A percentile compares a stretch with the other conserved stretches of the same genome.
phyloP scores from a whole-genome alignment of 2,888 invertebrate species.

The Ephialtes manifestator region DNA sequence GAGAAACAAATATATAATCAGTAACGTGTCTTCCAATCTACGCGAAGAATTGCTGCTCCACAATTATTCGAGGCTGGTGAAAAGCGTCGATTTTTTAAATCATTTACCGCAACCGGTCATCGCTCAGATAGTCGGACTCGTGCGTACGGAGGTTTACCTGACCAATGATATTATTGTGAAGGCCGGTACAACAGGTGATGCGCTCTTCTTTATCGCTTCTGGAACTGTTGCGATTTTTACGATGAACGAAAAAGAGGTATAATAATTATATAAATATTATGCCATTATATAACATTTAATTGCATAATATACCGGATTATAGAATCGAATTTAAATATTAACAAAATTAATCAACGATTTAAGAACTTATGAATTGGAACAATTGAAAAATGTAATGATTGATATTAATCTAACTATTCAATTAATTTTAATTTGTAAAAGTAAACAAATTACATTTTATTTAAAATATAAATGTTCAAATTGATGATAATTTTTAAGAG shows the following conservation, averaged over 20 bases:
- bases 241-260: conserved; percentile 84
- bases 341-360: too few relatives aligned
- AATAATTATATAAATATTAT: conserved; percentile 17
- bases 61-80: conserved; percentile 81
- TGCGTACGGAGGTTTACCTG: conserved; percentile 84
- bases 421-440: too few relatives aligned
- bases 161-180: conserved; percentile 84
- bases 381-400: too few relatives aligned
- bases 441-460: too few relatives aligned
- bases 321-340: neutral
- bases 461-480: too few relatives aligned
- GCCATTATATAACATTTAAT: too few relatives aligned
- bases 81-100: conserved; percentile 83
- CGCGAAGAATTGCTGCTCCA: conserved; percentile 84
- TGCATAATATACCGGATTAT: neutral
- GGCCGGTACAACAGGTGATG: conserved; percentile 81
- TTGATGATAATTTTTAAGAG: too few relatives aligned
- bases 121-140: conserved; percentile 77
- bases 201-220: conserved; percentile 84
- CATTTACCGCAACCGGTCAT: conserved; percentile 81
- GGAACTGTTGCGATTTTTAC: conserved; percentile 86
- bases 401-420: too few relatives aligned
- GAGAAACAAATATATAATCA: conserved; percentile 84
- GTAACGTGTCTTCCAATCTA: conserved; percentile 83
- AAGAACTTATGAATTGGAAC: too few relatives aligned